Evolutionary conservation across 1,140 invertebrate species (phyloP).

Genomic region (Trachymyrmex cornetzi): DNA sequence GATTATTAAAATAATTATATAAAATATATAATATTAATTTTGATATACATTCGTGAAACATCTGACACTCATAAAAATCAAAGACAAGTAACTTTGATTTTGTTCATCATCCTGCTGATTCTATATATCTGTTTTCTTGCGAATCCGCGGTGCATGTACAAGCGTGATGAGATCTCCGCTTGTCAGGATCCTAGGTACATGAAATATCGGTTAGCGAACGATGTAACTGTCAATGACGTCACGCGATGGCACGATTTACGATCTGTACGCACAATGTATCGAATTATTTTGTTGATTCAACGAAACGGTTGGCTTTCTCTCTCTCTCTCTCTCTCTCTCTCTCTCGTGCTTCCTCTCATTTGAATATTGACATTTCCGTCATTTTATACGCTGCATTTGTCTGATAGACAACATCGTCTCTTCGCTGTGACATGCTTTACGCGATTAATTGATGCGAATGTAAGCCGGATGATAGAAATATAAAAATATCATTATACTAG

Average conservation of each 20-base stretch:
- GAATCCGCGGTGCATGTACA: background rate
- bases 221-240: slow-evolving; percentile 50
- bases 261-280: slow-evolving; percentile 48
- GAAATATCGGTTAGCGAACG: slow-evolving; percentile 56
- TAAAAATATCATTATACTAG: slow-evolving; percentile 35
- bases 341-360: slow-evolving; percentile 6
- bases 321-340: too few species aligned
- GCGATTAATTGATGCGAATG: slow-evolving; percentile 36
- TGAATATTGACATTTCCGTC: slow-evolving; percentile 56
- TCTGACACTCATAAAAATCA: background rate
- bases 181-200: slow-evolving; percentile 25
- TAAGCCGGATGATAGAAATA: background rate
- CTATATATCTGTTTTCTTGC: slow-evolving; percentile 20
- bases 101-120: background rate
- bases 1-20: background rate
- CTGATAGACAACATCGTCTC: slow-evolving; percentile 9
- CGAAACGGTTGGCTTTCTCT: slow-evolving; percentile 45
- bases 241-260: slow-evolving; percentile 36
- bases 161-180: slow-evolving; percentile 33
- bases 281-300: slow-evolving; percentile 73
- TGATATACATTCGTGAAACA: background rate
- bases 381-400: slow-evolving; percentile 32
- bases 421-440: background rate
- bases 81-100: background rate
- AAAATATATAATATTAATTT: background rate